A percentile compares a stretch with the other conserved stretches of the same genome.
Evolutionary conservation across 2,888 invertebrate species (phyloP).

Genomic region (Megaustenia siamemsis): DNA sequence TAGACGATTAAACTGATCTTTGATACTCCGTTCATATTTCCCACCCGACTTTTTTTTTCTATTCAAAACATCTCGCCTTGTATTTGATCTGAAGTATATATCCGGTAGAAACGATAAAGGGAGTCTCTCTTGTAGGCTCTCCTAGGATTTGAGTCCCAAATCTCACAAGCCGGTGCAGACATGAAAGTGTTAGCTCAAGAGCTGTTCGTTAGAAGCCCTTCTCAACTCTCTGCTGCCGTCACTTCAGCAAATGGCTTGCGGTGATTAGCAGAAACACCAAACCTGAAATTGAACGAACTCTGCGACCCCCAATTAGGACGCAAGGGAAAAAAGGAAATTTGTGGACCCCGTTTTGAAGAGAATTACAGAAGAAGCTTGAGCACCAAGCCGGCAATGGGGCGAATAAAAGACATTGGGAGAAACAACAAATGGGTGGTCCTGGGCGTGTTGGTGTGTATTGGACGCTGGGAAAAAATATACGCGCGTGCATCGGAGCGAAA

Average conservation of each 20-base stretch:
- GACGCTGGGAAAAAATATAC: neutral
- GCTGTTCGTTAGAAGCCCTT: slow-evolving; percentile 18
- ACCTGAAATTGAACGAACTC: slow-evolving; percentile 30
- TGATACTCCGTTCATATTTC: neutral
- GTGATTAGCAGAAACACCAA: slow-evolving; percentile 18
- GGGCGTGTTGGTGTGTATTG: neutral
- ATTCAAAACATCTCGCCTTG: no score
- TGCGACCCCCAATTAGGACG: slow-evolving; percentile 20
- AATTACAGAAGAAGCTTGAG: neutral
- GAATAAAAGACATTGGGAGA: slow-evolving; percentile 26
- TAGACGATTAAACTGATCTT: neutral
- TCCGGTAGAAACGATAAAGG: neutral
- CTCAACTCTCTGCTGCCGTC: neutral
- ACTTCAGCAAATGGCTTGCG: slow-evolving; percentile 11
- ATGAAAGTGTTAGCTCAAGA: slow-evolving; percentile 21
- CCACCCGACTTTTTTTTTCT: neutral
- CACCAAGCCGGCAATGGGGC: neutral
- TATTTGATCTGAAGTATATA: neutral
- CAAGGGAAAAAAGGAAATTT: neutral
- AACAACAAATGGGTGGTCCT: slow-evolving; percentile 33
- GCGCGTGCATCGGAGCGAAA: slow-evolving; percentile 31
- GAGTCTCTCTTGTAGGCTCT: neutral
- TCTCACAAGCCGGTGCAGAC: slow-evolving; percentile 4
- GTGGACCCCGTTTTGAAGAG: neutral
- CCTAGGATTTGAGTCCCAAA: neutral